These are phyloP conservation scores for Pseudotriccus pelzelni DNA, from an alignment of 2,797 vertebrate species.

Conservation along the genomic window DNA sequence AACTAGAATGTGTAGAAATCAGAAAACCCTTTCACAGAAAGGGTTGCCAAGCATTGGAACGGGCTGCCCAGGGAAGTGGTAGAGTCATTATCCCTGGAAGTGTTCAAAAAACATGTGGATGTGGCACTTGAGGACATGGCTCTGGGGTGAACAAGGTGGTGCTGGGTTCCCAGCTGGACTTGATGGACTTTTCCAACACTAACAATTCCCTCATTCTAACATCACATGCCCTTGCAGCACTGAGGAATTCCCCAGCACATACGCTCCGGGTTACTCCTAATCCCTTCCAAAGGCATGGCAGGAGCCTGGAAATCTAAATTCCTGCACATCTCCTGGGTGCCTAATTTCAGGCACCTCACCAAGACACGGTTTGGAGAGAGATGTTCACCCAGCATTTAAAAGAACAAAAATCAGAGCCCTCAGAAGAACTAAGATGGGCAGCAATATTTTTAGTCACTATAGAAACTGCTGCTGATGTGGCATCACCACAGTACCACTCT, in stretches of 20 bases:
- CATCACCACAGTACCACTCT: not conserved
- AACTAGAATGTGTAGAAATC: not conserved
- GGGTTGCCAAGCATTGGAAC: not conserved
- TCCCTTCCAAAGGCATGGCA: not conserved
- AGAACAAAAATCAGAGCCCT: not conserved
- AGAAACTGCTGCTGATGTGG: not conserved
- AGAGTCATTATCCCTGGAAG: not conserved
- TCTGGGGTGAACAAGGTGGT: no score
- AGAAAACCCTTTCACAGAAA: not conserved
- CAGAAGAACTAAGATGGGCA: not conserved
- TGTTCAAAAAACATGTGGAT: not conserved
- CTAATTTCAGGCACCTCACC: not conserved
- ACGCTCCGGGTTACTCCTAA: not conserved
- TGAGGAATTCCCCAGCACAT: not conserved
- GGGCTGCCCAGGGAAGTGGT: not conserved
- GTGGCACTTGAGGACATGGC: not conserved
- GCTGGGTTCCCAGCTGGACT: not conserved
- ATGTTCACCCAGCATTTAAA: not conserved
- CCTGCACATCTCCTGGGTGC: not conserved
- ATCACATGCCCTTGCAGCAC: not conserved
- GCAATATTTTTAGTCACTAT: not conserved
- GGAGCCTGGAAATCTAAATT: not conserved
- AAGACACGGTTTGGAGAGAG: not conserved
- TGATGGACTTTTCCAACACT: not conserved
- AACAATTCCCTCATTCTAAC: not conserved